Evolutionary conservation across 2,113 vertebrate species (phyloP), one percentile per base, ranked within the genome.

Genomic region (Hepsetus odoe): DNA sequence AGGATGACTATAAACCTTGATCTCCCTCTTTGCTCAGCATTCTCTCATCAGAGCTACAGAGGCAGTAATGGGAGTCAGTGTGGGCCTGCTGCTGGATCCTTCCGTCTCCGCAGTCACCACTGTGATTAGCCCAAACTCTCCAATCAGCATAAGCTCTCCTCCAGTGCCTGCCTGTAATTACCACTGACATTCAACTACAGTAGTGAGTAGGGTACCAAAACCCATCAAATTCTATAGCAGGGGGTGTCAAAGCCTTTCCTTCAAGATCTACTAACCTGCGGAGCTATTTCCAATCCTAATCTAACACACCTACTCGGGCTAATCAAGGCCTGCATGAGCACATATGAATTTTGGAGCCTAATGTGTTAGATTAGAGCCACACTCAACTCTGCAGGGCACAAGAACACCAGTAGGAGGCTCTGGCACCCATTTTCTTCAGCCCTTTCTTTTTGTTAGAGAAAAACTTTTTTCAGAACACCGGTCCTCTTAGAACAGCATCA

Each of bases 111-210:
- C 58, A 73, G 40, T 26, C 30, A 46, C 58, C 38, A 26, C n/a
- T 69, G 71, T 82, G 71, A 82, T 82, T 79, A 79, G 78, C 30
- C 33, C 44, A 38, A 53, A 73, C 24, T 68, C 72, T 75, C 72
- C 44, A 79, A 35, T 42, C 77, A 62, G 65, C 58, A 44, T 30
- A 73, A 62, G 72, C 35, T 70, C 58, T 65, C 67, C 56, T 71
- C 35, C 72, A 58, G 72, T 65, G 59, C 55, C 18, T 65, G 12
- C 4, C 24, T 79, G 46, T 74, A 82, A 82, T 82, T 75, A 79
- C 66, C 70, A 64, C n/a, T 56, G 51, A 65, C 53, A 75, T 71
- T 77, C 65, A 33, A 44, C 46, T 9, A 70, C 22, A 38, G 55
- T 28, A 38, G 56, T 56, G 32, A 33, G 72, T 7, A 51, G 32